phyloP scores from a whole-genome alignment of 2,797 vertebrate species.

The Chaunax sp. region DNA sequence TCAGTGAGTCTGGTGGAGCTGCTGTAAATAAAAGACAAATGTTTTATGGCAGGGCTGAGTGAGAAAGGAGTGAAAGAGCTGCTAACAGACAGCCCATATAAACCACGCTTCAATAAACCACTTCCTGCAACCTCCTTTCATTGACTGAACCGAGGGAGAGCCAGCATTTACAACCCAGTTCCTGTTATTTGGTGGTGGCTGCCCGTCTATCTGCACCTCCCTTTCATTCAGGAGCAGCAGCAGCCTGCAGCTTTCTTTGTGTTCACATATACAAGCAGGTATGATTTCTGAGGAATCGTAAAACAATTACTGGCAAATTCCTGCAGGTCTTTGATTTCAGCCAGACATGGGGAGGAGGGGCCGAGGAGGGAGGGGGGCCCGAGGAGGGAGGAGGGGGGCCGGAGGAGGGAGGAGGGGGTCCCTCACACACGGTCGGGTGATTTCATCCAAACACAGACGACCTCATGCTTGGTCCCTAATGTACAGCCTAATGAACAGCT shows the following conservation, averaged over 20 bases:
- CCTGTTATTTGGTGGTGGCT: conserved; percentile 88
- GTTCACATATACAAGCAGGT: conserved; percentile 89
- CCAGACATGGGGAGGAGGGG: conserved; percentile 27
- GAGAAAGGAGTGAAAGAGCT: conserved; percentile 72
- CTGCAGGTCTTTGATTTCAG: conserved; percentile 83
- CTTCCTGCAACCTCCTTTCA: conserved; percentile 86
- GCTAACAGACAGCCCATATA: conserved; percentile 82
- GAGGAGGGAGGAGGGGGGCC: too few species aligned
- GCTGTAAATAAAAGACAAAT: conserved; percentile 69
- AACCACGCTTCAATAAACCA: conserved; percentile 88
- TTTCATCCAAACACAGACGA: conserved; percentile 8
- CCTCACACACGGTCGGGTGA: conserved; percentile 5
- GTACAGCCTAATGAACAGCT: background rate
- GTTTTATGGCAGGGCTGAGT: conserved; percentile 69
- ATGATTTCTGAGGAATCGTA: conserved; percentile 89
- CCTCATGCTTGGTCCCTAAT: background rate
- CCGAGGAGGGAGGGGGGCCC: too few species aligned
- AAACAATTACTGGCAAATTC: conserved; percentile 91
- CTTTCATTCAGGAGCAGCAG: conserved; percentile 87
- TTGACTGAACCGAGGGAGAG: conserved; percentile 84
- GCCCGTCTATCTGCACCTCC: conserved; percentile 78
- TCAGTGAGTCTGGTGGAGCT: conserved; percentile 17
- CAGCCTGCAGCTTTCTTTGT: conserved; percentile 88
- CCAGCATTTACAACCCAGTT: conserved; percentile 93
- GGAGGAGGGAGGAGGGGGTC: background rate